A percentile compares a stretch with the other conserved stretches of the same genome.
Evolutionary conservation across 1,140 invertebrate genomes (phyloP).

Genomic region (Atta colombica): DNA sequence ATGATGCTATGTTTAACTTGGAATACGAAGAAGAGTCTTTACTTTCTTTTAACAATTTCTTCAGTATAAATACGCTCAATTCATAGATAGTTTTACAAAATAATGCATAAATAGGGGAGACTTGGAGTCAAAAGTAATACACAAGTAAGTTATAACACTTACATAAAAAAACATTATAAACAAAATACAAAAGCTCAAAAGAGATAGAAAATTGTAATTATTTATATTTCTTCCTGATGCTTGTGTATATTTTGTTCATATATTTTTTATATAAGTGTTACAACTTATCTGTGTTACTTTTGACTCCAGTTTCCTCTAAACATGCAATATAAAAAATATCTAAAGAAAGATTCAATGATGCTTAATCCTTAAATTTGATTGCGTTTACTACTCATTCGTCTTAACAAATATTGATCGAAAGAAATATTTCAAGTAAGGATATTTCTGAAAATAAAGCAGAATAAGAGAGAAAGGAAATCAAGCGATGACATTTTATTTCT

Average conservation of each 20-base stretch:
- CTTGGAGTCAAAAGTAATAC: too few relatives aligned
- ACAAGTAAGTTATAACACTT: too few relatives aligned
- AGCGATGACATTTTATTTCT: slow-evolving; percentile 17
- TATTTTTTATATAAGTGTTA: too few relatives aligned
- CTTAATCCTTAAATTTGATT: neutral
- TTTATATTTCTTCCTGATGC: too few relatives aligned
- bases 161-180: too few relatives aligned
- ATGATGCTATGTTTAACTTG: slow-evolving; percentile 48
- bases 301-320: too few relatives aligned
- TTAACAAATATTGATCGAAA: slow-evolving; percentile 9
- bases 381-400: neutral
- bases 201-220: too few relatives aligned
- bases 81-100: neutral
- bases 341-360: neutral
- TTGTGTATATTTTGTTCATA: too few relatives aligned
- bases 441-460: neutral
- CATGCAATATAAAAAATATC: neutral
- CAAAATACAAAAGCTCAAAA: too few relatives aligned
- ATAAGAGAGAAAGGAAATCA: neutral
- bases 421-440: neutral
- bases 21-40: neutral
- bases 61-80: neutral
- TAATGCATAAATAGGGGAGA: neutral
- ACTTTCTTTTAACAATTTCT: slow-evolving; percentile 5
- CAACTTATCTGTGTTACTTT: too few relatives aligned